Base-by-base conservation (phyloP, 1,140 invertebrate genomes). In the Neodiprion lecontei region DNA sequence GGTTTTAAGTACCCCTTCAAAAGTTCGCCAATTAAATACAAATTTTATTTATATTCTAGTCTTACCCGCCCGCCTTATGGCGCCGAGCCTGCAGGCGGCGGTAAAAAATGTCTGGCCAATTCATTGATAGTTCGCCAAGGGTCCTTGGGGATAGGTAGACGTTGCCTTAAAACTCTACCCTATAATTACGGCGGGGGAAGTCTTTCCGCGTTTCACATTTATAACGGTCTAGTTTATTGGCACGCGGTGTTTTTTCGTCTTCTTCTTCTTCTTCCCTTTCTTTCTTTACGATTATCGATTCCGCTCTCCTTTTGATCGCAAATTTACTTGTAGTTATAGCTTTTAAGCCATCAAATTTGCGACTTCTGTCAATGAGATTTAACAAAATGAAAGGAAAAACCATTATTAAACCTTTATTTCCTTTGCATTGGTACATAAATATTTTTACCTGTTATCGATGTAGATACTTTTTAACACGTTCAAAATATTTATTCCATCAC, bases 201-300 rank as follows among this genome's bases (percentile, higher is more conserved):
- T 61, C 11, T 61, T 9, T 61, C n/a, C 53, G 9, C 53, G 11
- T 61, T 80, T 77, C 79, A 81, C 80, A 79, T 81, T 80, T 79
- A 79, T 78, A 81, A 80, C 77, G 79, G 80, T 75, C 79, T 78
- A 75, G 78, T 81, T 81, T 78, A 81, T 80, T 81, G 80, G 75
- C n/a, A 14, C n/a, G 53, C 53, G n/a, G n/a, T 61, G 11, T 61
- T 61, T 17, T 61, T 61, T 61, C 53, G 74, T 81, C 74, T 79
- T 77, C 73, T 77, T 74, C 77, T 21, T 65, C 17, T 21, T 65
- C 17, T 65, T 65, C 17, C 17, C 17, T 61, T n/a, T 61, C 7
- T 65, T 65, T 21, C 17, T 65, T 65, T 21, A 65, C 73, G 80
- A 80, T 80, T 79, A 72, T 78, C 77, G 79, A 81, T 81, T 79